Base-by-base conservation (phyloP, 2,888 invertebrate genomes). In the Aporophyla lueneburgensis region DNA sequence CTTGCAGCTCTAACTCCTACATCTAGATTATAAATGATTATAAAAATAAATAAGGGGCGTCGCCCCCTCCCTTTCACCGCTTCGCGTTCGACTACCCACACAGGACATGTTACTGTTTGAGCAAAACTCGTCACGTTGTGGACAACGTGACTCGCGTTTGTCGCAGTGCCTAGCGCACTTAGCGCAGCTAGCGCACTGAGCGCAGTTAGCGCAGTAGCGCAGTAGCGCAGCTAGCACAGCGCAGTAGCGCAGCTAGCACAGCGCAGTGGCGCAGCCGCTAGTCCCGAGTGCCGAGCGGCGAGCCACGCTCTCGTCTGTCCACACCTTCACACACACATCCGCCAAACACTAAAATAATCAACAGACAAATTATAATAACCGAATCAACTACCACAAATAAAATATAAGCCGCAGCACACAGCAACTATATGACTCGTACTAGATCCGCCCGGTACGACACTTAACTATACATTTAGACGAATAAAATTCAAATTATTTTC, bases 11-110 rank as follows among this genome's bases (percentile, higher is more conserved):
- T 93, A 93, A 93, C 92, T 92, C 93, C 94, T 95, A 95, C 89
- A 93, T 91, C 94, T 96, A 96, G 89, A 93, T 94, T 95, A 96
- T 95, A 95, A 96, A 96, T 94, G 95, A 95, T 96, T 96, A 96
- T 94, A 96, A 96, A 96, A 96, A 96, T 96, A 96, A 96, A 96
- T 96, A 96, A 94, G 95, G 94, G 94, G 92, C 91, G 87, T 83
- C 86, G 88, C 89, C 92, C 94, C 93, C 93, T 91, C 92, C 93
- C 93, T 92, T 87, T 90, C 90, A 90, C 93, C 90, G 86, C 88
- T 78, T 72, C 88, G 88, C 89, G 84, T 85, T 87, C 88, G 88
- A 67, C 53, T 89, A 89, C 91, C 88, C 91, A 87, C 90, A 87
- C 89, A 88, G 89, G 89, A 87, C 83, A 67, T 62, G 78, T 85